phyloP scores from a whole-genome alignment of 2,888 invertebrate species.

The Eupsilia transversa region DNA sequence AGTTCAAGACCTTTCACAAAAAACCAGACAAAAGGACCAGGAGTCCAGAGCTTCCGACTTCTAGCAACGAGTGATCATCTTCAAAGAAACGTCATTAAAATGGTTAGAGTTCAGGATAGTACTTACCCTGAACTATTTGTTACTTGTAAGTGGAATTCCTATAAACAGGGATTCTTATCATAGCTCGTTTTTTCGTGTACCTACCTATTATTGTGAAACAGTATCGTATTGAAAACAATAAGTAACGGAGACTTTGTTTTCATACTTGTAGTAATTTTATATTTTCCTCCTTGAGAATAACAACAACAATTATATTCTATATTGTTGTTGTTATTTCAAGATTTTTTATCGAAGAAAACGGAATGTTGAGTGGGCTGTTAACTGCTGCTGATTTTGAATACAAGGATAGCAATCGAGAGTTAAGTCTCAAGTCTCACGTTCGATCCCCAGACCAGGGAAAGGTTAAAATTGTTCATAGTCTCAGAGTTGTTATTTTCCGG shows the following conservation, averaged over 20 bases:
- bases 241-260: not conserved
- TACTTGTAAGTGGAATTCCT: slow-evolving; percentile 11
- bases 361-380: not conserved
- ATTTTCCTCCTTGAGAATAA: not conserved
- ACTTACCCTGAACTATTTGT: slow-evolving; percentile 28
- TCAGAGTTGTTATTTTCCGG: not conserved
- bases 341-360: not conserved
- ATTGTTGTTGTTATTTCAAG: no score
- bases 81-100: slow-evolving; percentile 56
- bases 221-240: not conserved
- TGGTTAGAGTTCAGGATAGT: slow-evolving; percentile 8
- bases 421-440: not conserved
- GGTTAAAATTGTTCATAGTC: not conserved
- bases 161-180: not conserved
- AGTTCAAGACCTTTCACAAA: slow-evolving; percentile 25
- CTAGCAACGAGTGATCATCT: slow-evolving; percentile 38
- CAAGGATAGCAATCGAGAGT: not conserved
- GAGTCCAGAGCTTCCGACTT: slow-evolving; percentile 28
- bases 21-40: slow-evolving; percentile 14
- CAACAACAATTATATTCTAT: no score
- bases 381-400: not conserved
- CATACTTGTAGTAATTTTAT: not conserved
- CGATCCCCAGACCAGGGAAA: not conserved
- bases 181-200: not conserved
- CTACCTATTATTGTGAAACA: not conserved